Conservation (phyloP, 1,140 invertebrate genomes). For the Conus ventricosus region DNA sequence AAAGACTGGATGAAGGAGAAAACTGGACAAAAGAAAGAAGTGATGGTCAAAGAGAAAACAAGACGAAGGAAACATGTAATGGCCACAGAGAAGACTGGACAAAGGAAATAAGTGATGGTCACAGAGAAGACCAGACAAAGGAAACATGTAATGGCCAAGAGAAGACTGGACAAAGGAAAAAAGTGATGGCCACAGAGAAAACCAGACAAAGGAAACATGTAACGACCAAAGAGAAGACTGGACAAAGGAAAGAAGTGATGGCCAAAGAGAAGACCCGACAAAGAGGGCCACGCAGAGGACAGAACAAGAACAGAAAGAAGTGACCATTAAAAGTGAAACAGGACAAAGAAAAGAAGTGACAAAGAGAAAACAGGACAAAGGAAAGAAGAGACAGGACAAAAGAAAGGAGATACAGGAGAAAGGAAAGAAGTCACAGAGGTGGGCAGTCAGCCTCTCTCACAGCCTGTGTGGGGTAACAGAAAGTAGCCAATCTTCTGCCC, state of each 20-base stretch:
- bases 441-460: conserved; percentile 17
- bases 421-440: background rate
- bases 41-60: background rate
- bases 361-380: background rate
- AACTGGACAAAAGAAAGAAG: no score
- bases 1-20: no score
- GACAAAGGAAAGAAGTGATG: no score
- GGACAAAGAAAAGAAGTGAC: background rate
- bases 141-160: background rate
- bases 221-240: no score
- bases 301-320: no score
- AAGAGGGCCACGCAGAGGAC: no score
- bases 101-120: background rate
- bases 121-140: background rate
- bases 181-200: no score
- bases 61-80: background rate
- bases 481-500: conserved; percentile 30
- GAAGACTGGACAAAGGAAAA: no score
- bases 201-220: no score
- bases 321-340: no score
- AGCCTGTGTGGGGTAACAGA: conserved; percentile 26
- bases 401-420: background rate
- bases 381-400: background rate
- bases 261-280: no score
- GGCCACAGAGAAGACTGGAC: no score